Percentiles rank a stretch among this genome's conserved stretches.
Evolutionary conservation across 1,140 invertebrate species (phyloP).

Genomic region (Ips nitidus): DNA sequence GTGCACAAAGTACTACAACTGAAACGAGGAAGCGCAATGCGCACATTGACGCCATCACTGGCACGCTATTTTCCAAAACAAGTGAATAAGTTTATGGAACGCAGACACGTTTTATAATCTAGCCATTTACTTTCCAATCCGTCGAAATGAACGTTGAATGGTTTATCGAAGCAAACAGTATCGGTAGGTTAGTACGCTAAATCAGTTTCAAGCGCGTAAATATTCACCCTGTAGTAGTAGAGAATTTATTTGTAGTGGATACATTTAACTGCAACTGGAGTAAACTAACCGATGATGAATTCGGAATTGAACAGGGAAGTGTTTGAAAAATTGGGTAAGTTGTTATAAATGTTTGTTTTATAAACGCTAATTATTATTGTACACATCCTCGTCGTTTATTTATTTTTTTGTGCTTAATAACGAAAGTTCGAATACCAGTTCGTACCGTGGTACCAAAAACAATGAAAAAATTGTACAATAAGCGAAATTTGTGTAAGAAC

Average conservation of each 20-base stretch:
- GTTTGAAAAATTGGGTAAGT: background rate
- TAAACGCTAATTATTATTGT: background rate
- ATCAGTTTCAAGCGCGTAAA: slow-evolving; percentile 1
- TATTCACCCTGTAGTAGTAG: background rate
- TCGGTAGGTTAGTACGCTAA: slow-evolving; percentile 4
- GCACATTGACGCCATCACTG: background rate
- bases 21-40: too few species aligned
- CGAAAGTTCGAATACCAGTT: background rate
- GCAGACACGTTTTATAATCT: slow-evolving; percentile 18
- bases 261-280: background rate
- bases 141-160: slow-evolving; percentile 7
- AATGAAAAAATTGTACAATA: background rate
- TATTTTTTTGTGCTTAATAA: background rate
- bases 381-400: background rate
- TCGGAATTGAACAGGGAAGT: background rate
- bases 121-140: slow-evolving; percentile 21
- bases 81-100: slow-evolving; percentile 5
- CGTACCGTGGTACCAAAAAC: background rate
- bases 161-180: background rate
- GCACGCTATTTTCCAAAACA: slow-evolving; percentile 5
- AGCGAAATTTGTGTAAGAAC: background rate
- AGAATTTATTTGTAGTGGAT: background rate
- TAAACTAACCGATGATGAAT: background rate
- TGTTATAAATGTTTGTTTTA: background rate
- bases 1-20: too few species aligned